These are phyloP conservation scores for Hemiprocne comata DNA, from an alignment of 2,113 vertebrate species.

Conservation along the genomic window DNA sequence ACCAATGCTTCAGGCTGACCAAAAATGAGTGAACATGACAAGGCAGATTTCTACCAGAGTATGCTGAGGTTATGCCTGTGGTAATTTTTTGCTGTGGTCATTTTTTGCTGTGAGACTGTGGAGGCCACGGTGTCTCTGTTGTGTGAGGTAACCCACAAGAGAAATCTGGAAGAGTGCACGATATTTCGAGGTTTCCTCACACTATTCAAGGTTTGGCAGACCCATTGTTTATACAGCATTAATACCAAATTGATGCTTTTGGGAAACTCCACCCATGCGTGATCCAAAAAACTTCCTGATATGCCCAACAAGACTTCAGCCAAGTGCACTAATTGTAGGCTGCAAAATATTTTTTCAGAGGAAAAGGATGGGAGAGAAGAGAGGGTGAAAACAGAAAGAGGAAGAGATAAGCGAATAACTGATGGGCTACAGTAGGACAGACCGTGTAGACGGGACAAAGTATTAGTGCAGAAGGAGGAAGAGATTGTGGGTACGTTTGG, in stretches of 20 bases:
- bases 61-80: not conserved
- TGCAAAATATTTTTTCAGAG: slow-evolving; percentile 33
- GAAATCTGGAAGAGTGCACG: not conserved
- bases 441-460: not conserved
- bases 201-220: not conserved
- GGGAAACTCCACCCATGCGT: slow-evolving; percentile 44
- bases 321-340: not conserved
- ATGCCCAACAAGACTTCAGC: slow-evolving; percentile 7
- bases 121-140: not conserved
- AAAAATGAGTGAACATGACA: rapidly evolving
- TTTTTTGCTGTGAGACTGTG: not conserved
- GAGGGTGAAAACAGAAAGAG: not conserved
- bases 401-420: not conserved
- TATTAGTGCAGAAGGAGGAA: not conserved
- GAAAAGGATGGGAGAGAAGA: not conserved
- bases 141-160: not conserved
- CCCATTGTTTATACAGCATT: slow-evolving; percentile 18
- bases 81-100: not conserved
- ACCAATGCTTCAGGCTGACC: not conserved
- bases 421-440: rapidly evolving
- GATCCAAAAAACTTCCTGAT: slow-evolving; percentile 51
- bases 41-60: not conserved
- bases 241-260: slow-evolving; percentile 18
- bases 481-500: not conserved
- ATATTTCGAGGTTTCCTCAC: not conserved